Conservation (phyloP, 2,888 invertebrate genomes). For the Scaptomyza reducta region DNA sequence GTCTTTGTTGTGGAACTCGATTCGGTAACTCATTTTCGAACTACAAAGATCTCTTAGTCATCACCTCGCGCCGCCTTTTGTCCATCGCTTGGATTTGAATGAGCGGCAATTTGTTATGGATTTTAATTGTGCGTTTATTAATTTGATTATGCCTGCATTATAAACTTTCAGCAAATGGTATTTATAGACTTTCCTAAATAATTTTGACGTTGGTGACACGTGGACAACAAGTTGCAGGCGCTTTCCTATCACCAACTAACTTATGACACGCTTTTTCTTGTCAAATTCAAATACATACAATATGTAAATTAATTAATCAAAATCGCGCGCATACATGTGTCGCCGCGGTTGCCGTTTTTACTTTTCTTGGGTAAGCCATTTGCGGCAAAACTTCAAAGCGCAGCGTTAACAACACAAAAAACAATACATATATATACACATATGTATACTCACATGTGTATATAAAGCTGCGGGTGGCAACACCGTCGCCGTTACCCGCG, state of each 20-base stretch:
- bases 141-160: conserved; percentile 74
- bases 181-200: conserved; percentile 43
- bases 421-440: no score
- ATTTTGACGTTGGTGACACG: conserved; percentile 29
- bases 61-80: conserved; percentile 37
- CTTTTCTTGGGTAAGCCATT: conserved; percentile 60
- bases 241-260: conserved; percentile 31
- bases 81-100: conserved; percentile 50
- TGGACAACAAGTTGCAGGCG: conserved; percentile 44
- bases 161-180: conserved; percentile 51
- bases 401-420: conserved; percentile 14
- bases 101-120: conserved; percentile 80
- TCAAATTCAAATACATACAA: conserved; percentile 26
- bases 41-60: conserved; percentile 11
- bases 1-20: conserved; percentile 1
- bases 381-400: conserved; percentile 74
- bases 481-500: conserved; percentile 23
- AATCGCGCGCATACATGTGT: conserved; percentile 48
- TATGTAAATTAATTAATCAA: conserved; percentile 81
- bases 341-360: conserved; percentile 32
- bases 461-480: conserved; percentile 54
- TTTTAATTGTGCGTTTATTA: conserved; percentile 81
- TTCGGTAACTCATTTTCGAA: conserved; percentile 1
- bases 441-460: conserved; percentile 8
- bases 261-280: conserved; percentile 59